Evolutionary conservation across 2,113 vertebrate genomes (phyloP).

Genomic region (Columba livia): DNA sequence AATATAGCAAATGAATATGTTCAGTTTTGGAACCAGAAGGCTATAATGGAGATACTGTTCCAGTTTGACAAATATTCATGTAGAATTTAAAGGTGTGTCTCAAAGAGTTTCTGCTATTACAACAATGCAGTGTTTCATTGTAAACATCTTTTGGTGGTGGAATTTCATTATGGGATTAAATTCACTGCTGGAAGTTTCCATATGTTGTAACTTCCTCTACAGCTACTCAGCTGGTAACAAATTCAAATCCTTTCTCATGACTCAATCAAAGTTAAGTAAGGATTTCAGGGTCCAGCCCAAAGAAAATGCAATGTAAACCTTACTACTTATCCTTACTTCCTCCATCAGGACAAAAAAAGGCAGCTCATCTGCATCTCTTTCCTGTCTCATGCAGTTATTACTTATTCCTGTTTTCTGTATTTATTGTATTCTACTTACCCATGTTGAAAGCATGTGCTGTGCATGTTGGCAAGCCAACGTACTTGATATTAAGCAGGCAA

Average conservation of each 20-base stretch:
- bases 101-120: not conserved
- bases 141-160: not conserved
- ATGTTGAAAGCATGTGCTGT: accelerated
- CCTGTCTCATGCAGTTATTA: not conserved
- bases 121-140: not conserved
- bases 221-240: not conserved
- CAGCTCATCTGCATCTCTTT: not conserved
- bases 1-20: not conserved
- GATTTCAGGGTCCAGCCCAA: not conserved
- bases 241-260: not conserved
- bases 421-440: not conserved
- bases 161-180: not conserved
- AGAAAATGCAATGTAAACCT: not conserved
- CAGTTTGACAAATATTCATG: not conserved
- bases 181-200: not conserved
- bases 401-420: not conserved
- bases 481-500: not conserved
- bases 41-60: not conserved
- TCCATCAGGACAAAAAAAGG: not conserved
- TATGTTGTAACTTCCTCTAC: not conserved
- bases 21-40: not conserved
- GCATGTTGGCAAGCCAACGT: not conserved
- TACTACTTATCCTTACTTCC: not conserved
- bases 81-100: not conserved
- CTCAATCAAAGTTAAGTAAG: not conserved